Evolutionary conservation across 1,140 invertebrate species (phyloP).

Genomic region (Camponotus pennsylvanicus): DNA sequence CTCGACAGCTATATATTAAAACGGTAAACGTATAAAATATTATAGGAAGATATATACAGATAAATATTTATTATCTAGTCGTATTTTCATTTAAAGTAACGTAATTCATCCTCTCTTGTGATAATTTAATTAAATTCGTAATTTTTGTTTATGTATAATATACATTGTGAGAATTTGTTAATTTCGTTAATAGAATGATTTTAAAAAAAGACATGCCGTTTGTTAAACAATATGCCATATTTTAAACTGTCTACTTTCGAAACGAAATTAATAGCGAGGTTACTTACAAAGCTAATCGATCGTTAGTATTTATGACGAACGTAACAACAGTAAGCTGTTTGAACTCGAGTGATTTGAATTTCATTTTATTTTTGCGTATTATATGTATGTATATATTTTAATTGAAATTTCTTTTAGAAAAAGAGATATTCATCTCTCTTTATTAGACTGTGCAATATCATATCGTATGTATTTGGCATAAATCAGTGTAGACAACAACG

Average conservation of each 20-base stretch:
- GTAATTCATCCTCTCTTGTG: not conserved
- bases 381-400: not conserved
- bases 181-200: conserved; percentile 8
- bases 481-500: conserved; percentile 57
- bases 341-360: not conserved
- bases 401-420: not conserved
- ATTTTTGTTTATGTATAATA: not conserved
- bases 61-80: not conserved
- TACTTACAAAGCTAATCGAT: conserved; percentile 44
- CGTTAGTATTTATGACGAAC: conserved; percentile 48
- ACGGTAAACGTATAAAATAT: not conserved
- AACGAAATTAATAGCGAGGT: conserved; percentile 28
- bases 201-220: not conserved
- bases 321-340: not conserved
- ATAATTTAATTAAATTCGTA: not conserved
- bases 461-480: not conserved
- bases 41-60: not conserved
- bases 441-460: conserved; percentile 33
- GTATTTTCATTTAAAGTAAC: not conserved
- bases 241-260: conserved; percentile 11
- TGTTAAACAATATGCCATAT: not conserved
- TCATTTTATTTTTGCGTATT: not conserved
- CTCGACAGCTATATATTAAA: not conserved
- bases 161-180: not conserved
- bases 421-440: not conserved